Evolutionary conservation across 2,797 vertebrate genomes (phyloP).

Genomic region (Gymnoscopelus braueri): DNA sequence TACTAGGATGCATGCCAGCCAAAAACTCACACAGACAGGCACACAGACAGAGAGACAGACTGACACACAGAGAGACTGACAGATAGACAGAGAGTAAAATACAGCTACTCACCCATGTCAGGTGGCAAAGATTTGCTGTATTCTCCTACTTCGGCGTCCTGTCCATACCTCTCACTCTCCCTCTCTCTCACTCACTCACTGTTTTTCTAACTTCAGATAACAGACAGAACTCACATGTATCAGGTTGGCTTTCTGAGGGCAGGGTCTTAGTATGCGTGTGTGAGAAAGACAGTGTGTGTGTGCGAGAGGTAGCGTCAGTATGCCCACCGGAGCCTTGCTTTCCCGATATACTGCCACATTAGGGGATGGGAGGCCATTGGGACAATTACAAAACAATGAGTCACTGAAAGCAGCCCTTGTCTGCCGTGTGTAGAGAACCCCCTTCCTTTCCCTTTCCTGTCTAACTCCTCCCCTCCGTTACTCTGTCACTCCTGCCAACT

Average conservation of each 20-base stretch:
- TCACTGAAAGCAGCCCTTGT: slow-evolving; percentile 59
- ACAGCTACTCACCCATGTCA: slow-evolving; percentile 73
- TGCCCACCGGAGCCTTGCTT: slow-evolving; percentile 36
- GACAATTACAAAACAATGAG: slow-evolving; percentile 81
- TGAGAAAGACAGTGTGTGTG: slow-evolving; percentile 3
- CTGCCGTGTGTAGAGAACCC: slow-evolving; percentile 39
- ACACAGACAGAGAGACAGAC: too few species aligned
- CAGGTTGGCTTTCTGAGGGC: too few species aligned
- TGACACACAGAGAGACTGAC: neutral
- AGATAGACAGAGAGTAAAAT: neutral
- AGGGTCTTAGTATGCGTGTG: neutral
- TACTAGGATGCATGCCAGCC: neutral
- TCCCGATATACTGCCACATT: slow-evolving; percentile 40
- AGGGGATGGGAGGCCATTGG: slow-evolving; percentile 66
- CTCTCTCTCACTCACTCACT: neutral
- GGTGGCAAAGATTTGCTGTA: slow-evolving; percentile 45
- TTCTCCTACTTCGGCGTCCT: slow-evolving; percentile 37
- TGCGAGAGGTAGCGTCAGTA: slow-evolving; percentile 21
- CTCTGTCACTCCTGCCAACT: slow-evolving; percentile 36
- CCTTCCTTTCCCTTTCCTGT: slow-evolving; percentile 40
- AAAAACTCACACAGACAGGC: neutral
- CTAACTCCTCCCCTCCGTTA: slow-evolving; percentile 34
- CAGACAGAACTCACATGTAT: too few species aligned
- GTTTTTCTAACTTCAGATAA: too few species aligned
- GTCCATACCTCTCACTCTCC: slow-evolving; percentile 39